Evolutionary conservation across 2,888 invertebrate species (phyloP), one percentile per base, ranked within the genome.

Genomic region (Agrochola litura): DNA sequence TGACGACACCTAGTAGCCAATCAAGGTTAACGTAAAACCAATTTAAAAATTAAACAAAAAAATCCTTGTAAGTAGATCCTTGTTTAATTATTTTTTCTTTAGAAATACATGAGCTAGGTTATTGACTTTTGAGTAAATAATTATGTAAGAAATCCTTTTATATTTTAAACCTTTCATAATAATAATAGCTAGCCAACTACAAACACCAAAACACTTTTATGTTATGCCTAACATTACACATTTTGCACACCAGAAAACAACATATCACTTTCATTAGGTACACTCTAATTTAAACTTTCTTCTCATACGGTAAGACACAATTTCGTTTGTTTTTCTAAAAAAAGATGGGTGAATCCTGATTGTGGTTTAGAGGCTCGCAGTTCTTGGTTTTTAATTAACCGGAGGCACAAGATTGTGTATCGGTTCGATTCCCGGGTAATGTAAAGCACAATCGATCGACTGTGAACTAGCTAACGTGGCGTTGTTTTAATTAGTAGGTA

Each of bases 401-500:
- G 68, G 22, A 83, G 63, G 76, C 81, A 73, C 61, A 79, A 89
- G 88, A 88, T 87, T 76, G 89, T 83, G 75, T 85, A 82, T 85
- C 79, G 64, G 84, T 83, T 84, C 84, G 84, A 86, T 86, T 84
- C 87, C 86, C 80, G 76, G 65, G 68, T 80, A 86, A 80, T 86
- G 83, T 83, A 86, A 83, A 84, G 63, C 74, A 84, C 81, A 87
- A 82, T 88, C 86, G 89, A 84, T 83, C 75, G 82, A 64, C 54
- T 74, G 16, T 60, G 69, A 78, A 81, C 70, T 80, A 77, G 77
- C 64, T 77, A 68, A 74, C 77, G 60, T 76, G 54, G 87, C 72
- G 82, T 81, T 87, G 88, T 88, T 89, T 89, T 88, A 88, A 88
- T 88, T 88, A 87, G 84, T n/a, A n/a, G n/a, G n/a, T 83, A 76